phyloP scores from a whole-genome alignment of 2,113 vertebrate species.

The Sapayoa aenigma region DNA sequence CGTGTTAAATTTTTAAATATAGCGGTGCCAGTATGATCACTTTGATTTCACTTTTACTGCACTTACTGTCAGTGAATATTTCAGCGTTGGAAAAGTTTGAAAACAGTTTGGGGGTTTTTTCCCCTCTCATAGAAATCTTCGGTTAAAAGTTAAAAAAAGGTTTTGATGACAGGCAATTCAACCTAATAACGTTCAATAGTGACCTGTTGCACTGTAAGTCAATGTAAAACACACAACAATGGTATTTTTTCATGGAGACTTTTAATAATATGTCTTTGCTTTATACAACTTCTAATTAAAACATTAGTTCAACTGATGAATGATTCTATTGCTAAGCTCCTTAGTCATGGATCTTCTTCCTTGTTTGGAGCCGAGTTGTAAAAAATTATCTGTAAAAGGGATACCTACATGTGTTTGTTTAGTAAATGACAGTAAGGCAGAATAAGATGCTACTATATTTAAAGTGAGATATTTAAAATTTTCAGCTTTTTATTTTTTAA shows the following conservation, averaged over 20 bases:
- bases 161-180: neutral
- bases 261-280: neutral
- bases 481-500: neutral
- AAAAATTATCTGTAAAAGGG: neutral
- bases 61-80: neutral
- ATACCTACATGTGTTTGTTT: neutral
- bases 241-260: neutral
- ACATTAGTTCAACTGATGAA: neutral
- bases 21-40: neutral
- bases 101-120: neutral
- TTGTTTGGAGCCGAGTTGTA: neutral
- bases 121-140: neutral
- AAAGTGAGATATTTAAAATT: neutral
- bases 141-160: neutral
- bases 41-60: neutral
- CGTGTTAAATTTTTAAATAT: neutral
- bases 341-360: neutral
- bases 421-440: neutral
- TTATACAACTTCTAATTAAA: slow-evolving; percentile 12
- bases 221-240: neutral
- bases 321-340: neutral
- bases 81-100: neutral
- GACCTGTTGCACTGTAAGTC: neutral
- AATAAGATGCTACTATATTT: neutral
- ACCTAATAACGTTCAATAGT: neutral